Percentiles rank a stretch among this genome's conserved stretches.
Evolutionary conservation across 1,140 invertebrate genomes (phyloP).

Genomic region (Lepeophtheirus salmonis): DNA sequence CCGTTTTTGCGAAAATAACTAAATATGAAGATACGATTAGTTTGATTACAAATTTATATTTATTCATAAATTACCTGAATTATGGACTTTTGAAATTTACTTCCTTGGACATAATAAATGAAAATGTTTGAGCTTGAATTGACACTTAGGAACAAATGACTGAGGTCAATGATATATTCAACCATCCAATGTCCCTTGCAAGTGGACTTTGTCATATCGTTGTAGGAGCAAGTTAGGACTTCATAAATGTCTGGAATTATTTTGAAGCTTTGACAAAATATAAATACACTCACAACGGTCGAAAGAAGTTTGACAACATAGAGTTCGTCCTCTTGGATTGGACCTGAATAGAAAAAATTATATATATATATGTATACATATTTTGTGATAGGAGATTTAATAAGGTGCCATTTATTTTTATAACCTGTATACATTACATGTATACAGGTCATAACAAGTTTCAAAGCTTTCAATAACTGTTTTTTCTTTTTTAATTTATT

Average conservation of each 20-base stretch:
- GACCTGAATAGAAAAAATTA: not conserved
- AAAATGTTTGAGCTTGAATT: not conserved
- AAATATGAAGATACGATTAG: too few species aligned
- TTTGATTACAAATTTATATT: too few species aligned
- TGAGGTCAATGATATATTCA: conserved; percentile 6
- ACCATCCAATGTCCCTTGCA: not conserved
- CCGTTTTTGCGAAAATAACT: too few species aligned
- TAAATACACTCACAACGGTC: not conserved
- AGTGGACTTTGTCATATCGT: not conserved
- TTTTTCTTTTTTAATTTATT: too few species aligned
- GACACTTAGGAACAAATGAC: not conserved
- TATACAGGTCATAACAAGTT: too few species aligned
- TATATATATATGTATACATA: too few species aligned
- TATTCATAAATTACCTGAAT: too few species aligned
- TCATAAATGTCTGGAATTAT: conserved; percentile 8
- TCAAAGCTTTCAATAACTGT: too few species aligned
- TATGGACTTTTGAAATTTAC: conserved; percentile 1
- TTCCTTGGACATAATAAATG: not conserved
- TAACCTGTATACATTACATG: too few species aligned
- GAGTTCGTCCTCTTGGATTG: conserved; percentile 1
- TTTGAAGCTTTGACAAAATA: conserved; percentile 7
- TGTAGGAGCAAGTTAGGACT: not conserved
- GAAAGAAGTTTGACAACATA: not conserved
- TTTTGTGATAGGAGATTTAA: too few species aligned
- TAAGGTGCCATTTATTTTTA: too few species aligned